Base-by-base conservation (phyloP, 2,797 vertebrate species). In the Betta splendens region DNA sequence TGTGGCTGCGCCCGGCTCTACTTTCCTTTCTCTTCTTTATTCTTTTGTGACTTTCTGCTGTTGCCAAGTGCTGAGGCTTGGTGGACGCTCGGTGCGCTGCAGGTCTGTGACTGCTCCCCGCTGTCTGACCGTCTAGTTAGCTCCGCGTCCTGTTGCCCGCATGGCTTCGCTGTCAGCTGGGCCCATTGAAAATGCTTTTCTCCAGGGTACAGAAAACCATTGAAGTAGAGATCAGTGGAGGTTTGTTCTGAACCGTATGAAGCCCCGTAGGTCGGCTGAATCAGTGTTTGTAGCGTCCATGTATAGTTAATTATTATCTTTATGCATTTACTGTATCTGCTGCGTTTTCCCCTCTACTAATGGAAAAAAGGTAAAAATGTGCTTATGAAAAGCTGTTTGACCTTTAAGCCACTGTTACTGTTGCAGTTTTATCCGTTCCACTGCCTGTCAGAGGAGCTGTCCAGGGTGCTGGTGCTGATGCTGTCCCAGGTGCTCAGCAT, bases 391-490 rank as follows among this genome's bases (percentile, higher is more conserved):
- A 31, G 31, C 31, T 4, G 9, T 11, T n/a, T 29, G 28, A 11
- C 28, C 28, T 29, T 29, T 26, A 33, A 21, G n/a, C 15, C 32
- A n/a, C 5, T 6, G 36, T 36, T 16, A 6, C 33, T 31, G 11
- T 10, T 12, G 31, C 10, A 31, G 15, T 33, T 33, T 33, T 33
- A 33, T 33, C 15, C 13, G 13, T 32, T 33, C 9, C 12, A 32
- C 4, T 13, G 21, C 15, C 21, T 56, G 17, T 64, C 13, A 21
- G 2, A 12, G 61, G 59, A n/a, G 28, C 53, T 72, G 62, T 70
- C 63, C 65, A 60, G n/a, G 7, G 68, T 77, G 50, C 67, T 77
- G 61, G 75, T 64, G 36, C 56, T 15, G 16, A 51, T 55, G 29
- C 73, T 38, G 64, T 61, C 67, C 60, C 28, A 39, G 46, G 38